Evolutionary conservation across 2,113 vertebrate genomes (phyloP).

Genomic region (Tautogolabrus adspersus): DNA sequence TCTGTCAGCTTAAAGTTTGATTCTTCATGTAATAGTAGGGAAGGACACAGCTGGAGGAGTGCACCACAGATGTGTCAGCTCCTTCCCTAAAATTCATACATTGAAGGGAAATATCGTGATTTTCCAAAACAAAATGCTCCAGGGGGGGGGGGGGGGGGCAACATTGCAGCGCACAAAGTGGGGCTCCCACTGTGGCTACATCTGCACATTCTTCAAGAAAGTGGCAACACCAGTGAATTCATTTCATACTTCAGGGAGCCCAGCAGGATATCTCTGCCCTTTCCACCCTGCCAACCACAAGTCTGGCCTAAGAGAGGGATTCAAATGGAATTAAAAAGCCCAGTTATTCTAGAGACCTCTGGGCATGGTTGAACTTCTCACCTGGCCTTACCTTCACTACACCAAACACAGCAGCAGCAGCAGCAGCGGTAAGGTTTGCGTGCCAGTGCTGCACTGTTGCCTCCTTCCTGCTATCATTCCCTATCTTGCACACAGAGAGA

Average conservation of each 20-base stretch:
- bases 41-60: conserved; percentile 42
- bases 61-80: conserved; percentile 40
- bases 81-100: conserved; percentile 30
- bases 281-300: conserved; percentile 59
- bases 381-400: conserved; percentile 50
- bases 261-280: conserved; percentile 50
- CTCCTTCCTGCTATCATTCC: conserved; percentile 23
- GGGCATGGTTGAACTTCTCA: conserved; percentile 52
- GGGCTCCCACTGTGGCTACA: conserved; percentile 68
- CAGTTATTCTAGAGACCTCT: conserved; percentile 38
- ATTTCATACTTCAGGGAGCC: conserved; percentile 67
- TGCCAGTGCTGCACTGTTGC: conserved; percentile 21
- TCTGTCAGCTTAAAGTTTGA: conserved; percentile 32
- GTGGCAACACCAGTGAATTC: conserved; percentile 58
- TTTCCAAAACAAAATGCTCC: conserved; percentile 61
- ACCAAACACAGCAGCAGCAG: conserved; percentile 29
- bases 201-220: conserved; percentile 68
- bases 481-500: conserved; percentile 17
- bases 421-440: conserved; percentile 22
- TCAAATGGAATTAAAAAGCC: conserved; percentile 43
- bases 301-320: conserved; percentile 35
- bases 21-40: conserved; percentile 26
- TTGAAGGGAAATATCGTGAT: conserved; percentile 46
- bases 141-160: conserved; percentile 12
- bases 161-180: conserved; percentile 33